These are phyloP conservation scores for Cryptophagus acutangulus DNA, from an alignment of 2,888 invertebrate species.

Conservation along the genomic window DNA sequence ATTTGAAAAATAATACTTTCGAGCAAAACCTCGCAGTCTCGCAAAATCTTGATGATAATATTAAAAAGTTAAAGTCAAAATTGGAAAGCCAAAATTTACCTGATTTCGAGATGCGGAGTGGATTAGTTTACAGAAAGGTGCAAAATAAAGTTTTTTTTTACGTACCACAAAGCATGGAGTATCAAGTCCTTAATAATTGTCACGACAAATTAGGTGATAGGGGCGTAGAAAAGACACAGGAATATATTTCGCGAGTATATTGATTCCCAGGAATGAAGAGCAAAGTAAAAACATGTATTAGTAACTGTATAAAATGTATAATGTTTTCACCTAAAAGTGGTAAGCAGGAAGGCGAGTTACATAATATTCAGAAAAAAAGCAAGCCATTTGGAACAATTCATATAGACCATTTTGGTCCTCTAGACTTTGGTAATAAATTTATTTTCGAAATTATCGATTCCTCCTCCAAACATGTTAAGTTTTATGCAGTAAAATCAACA, in stretches of 20 bases:
- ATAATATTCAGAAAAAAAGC: constrained; percentile 11
- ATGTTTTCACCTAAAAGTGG: neutral
- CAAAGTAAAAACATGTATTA: constrained; percentile 11
- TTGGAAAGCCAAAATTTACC: constrained; percentile 11
- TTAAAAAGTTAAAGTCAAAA: constrained; percentile 3
- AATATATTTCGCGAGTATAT: neutral
- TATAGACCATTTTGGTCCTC: constrained; percentile 15
- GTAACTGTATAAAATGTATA: neutral
- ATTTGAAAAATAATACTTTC: constrained; percentile 21
- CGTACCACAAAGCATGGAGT: constrained; percentile 18
- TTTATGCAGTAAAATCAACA: constrained; percentile 3
- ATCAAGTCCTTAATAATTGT: constrained; percentile 13
- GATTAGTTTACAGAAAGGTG: constrained; percentile 17
- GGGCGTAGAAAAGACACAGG: constrained; percentile 19
- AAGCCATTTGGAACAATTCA: constrained; percentile 11
- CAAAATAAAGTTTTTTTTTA: constrained; percentile 17
- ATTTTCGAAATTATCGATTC: too few species aligned
- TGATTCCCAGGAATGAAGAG: neutral
- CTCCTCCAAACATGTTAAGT: constrained; percentile 1
- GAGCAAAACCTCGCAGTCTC: constrained; percentile 15
- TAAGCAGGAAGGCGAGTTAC: constrained; percentile 11
- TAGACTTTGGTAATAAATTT: too few species aligned
- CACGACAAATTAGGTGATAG: constrained; percentile 20
- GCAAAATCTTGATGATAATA: constrained; percentile 12
- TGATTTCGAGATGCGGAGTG: constrained; percentile 18